phyloP scores from a whole-genome alignment of 2,888 invertebrate species.

The Anticlea derivata region DNA sequence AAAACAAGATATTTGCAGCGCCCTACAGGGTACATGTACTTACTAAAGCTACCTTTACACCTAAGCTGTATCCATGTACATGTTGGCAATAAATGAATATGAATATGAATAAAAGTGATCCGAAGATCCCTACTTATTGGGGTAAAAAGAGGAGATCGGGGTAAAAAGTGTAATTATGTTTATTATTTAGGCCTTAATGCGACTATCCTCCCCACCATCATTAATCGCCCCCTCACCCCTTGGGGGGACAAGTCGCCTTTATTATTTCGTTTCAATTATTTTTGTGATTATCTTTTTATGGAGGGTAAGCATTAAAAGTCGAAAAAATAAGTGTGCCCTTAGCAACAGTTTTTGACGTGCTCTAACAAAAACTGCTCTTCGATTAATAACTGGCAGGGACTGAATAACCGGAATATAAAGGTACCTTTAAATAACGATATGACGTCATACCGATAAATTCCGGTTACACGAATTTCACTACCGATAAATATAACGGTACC shows the following conservation, averaged over 20 bases:
- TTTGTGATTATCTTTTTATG: conserved; percentile 84
- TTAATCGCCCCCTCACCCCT: conserved; percentile 69
- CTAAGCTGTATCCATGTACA: no score
- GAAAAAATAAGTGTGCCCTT: conserved; percentile 67
- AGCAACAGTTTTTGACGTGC: background rate
- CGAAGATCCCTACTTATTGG: conserved; percentile 62
- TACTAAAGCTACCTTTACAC: no score
- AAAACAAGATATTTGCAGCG: no score
- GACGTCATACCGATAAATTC: no score
- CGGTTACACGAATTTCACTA: no score
- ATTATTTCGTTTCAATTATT: conserved; percentile 84
- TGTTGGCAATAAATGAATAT: background rate
- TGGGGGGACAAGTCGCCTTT: conserved; percentile 58
- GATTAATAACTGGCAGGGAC: no score
- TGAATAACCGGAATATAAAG: no score
- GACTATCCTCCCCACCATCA: conserved; percentile 76
- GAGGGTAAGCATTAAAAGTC: conserved; percentile 79
- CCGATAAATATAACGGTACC: no score
- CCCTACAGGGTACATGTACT: no score
- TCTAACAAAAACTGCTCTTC: no score
- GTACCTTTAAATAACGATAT: no score
- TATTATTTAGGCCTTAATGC: conserved; percentile 83
- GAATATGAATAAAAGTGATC: conserved; percentile 48
- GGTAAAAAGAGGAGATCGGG: conserved; percentile 70
- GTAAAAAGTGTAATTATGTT: conserved; percentile 83